Base-by-base conservation (phyloP, 2,888 invertebrate species). In the Trilocha varians region DNA sequence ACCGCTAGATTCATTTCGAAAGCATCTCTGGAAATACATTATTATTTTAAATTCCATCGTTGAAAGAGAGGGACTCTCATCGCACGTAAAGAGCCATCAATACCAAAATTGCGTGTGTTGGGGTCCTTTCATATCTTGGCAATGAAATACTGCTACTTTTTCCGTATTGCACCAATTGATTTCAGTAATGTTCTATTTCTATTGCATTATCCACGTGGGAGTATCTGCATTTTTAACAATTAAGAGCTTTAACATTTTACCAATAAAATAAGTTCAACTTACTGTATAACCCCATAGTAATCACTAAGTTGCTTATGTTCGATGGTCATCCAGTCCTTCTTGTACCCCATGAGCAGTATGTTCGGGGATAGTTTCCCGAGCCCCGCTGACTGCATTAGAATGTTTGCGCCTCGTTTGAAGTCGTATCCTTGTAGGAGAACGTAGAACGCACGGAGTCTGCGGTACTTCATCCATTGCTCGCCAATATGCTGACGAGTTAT, bases 241-340 rank as follows among this genome's bases (percentile, higher is more conserved):
- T 13, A 36, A 13, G 11, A 15, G 6, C 11, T 3, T n/a, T 13
- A 32, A 32, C 14, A 13, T 1, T 16, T 32, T 11, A 32, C 2
- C 3, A 16, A 34, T 18, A 14, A 34, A 34, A 37, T 13, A 18
- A 11, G 14, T 3, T 15, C 34, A n/a, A 84, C 94, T 91, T 78
- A 98, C 98, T 97, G 96, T 50, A 98, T 88, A 38, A 95, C 91
- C 61, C 93, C 93, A 75, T 98, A 97, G 78, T 98, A 99, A 11
- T 93, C 90, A 16, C 91, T 87, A n/a, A 97, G 87, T 45, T 94
- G 91, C 17, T 88, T 84, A 2, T 42, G 88, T 84, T 41, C 89
- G 87, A 52, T 92, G 6, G 83, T 88, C 41, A 85, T 82, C 98
- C 98, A 99, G 69, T 97, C 90, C n/a, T 88, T 88, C 73, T 98